phyloP scores from a whole-genome alignment of 1,140 invertebrate genomes.

The Papilio aristodemus region DNA sequence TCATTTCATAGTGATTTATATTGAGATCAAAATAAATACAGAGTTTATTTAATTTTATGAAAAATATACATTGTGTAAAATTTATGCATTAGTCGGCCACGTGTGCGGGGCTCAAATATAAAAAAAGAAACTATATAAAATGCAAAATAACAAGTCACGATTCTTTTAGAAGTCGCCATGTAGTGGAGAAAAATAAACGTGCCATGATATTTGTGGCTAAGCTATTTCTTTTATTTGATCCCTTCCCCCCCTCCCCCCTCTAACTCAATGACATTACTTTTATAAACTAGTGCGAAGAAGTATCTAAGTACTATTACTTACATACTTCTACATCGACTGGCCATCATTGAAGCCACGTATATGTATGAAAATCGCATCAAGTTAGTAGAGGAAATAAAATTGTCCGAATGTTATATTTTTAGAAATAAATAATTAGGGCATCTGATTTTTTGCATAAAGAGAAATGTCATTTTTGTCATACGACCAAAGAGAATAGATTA shows the following conservation, averaged over 20 bases:
- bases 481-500: too few relatives aligned
- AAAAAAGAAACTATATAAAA: constrained; percentile 75
- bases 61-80: constrained; percentile 76
- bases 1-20: constrained; percentile 80
- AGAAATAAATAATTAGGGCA: too few relatives aligned
- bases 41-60: constrained; percentile 81
- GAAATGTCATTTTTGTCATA: too few relatives aligned
- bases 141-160: constrained; percentile 80
- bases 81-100: constrained; percentile 74
- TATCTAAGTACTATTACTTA: too few relatives aligned
- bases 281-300: too few relatives aligned
- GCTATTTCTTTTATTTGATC: constrained; percentile 57
- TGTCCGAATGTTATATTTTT: too few relatives aligned
- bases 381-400: too few relatives aligned
- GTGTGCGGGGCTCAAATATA: constrained; percentile 74
- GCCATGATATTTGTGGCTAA: constrained; percentile 82
- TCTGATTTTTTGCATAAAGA: too few relatives aligned
- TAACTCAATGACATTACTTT: background rate
- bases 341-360: too few relatives aligned
- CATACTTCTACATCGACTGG: too few relatives aligned
- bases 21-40: constrained; percentile 79
- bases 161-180: constrained; percentile 82
- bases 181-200: constrained; percentile 82
- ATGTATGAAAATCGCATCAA: too few relatives aligned
- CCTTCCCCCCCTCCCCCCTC: constrained; percentile 7